Evolutionary conservation across 30 jellyfish, hydroid and myxozoan genomes (phyloP).

Genomic region (Hydra vulgaris): DNA sequence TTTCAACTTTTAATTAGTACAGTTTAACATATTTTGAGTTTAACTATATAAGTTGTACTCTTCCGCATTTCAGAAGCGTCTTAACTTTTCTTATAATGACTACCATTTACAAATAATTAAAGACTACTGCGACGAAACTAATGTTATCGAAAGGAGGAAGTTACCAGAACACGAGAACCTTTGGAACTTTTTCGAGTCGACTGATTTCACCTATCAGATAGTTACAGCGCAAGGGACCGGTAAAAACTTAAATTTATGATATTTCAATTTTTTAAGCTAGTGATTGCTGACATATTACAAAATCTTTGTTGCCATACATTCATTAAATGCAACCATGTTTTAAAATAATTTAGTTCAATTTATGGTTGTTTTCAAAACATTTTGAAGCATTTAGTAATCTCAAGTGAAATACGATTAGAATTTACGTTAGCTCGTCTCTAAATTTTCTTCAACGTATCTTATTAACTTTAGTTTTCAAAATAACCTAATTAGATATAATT

Average conservation of each 20-base stretch:
- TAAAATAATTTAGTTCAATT: too few species aligned
- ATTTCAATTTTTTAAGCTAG: background rate
- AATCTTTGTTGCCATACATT: background rate
- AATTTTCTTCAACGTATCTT: too few species aligned
- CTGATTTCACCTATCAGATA: slow-evolving; percentile 82
- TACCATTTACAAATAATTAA: slow-evolving; percentile 4
- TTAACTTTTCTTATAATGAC: slow-evolving; percentile 1
- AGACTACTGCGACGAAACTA: slow-evolving; percentile 14
- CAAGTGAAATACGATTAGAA: too few species aligned
- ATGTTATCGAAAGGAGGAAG: slow-evolving; percentile 20
- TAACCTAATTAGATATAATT: too few species aligned
- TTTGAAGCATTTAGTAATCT: background rate
- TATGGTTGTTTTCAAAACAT: background rate
- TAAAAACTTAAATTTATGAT: slow-evolving; percentile 2
- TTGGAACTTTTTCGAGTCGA: slow-evolving; percentile 87
- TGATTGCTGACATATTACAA: background rate
- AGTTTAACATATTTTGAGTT: too few species aligned
- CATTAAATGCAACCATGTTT: too few species aligned
- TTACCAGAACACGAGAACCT: slow-evolving; percentile 50
- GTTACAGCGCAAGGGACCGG: slow-evolving; percentile 96
- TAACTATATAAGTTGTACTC: background rate
- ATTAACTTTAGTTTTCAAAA: too few species aligned
- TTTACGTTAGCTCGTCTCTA: too few species aligned
- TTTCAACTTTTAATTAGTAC: background rate
- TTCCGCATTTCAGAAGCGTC: background rate